Base-by-base conservation (phyloP, 2,888 invertebrate species). In the Thymelicus lineola region DNA sequence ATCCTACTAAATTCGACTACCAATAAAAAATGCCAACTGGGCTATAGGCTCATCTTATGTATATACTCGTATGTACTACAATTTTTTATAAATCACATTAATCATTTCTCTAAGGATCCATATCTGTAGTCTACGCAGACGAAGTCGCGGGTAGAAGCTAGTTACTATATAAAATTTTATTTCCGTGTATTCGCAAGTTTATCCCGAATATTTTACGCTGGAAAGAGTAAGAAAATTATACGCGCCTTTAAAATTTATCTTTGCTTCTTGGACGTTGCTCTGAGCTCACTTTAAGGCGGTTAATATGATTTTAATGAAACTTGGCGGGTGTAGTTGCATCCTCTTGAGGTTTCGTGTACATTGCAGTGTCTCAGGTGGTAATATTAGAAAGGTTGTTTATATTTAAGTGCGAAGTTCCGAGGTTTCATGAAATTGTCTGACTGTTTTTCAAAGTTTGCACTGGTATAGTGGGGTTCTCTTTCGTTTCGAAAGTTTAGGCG, bases 291-390 rank as follows among this genome's bases (percentile, higher is more conserved):
- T 28, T 60, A 60, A 65, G 60, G 70, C 55, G 64, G 70, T 60
- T 74, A 74, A 75, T 75, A 74, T 72, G 73, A 73, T 73, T 75
- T 75, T 75, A 75, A 75, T 75, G 75, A 74, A 71, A 74, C 75
- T 74, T 73, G 73, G 72, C 73, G 73, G 66, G 71, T 79, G 78
- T 77, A 66, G 70, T 81, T 55, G 80, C 80, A 82, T 82, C 79
- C 80, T 46, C 68, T 45, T 46, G 61, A 46, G 68, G 55, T 45
- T 61, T 45, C 28, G 12, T 35, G 57, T 62, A 57, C 46, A 35
- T 17, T 38, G 57, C 15, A 9, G 36, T n/a, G 58, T 58, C 50
- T 69, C 63, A 63, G 69, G 69, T 63, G 63, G 55, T 68, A 46
- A 68, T 66, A 53, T 59, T 48, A 38, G 50, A 58, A 38, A 62